Evolutionary conservation across 2,888 invertebrate genomes (phyloP), one percentile per base, ranked within the genome.

Genomic region (Tineola bisselliella): DNA sequence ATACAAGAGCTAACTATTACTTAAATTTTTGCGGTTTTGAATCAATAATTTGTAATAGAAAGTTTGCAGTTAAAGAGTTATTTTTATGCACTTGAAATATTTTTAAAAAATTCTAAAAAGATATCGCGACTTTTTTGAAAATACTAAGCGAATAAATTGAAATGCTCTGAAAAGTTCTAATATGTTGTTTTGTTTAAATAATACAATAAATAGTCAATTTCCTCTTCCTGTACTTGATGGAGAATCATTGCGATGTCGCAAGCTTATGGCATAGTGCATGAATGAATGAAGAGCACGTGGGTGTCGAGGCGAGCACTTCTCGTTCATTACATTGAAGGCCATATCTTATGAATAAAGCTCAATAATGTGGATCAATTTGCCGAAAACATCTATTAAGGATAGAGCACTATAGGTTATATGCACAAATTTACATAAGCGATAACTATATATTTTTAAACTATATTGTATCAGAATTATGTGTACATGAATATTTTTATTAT

Each of bases 291-390:
- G 68, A 25, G 65, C 67, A 61, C 76, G 86, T 87, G 84, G 86
- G 80, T 75, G 71, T 68, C 68, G 60, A 59, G 70, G 68, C 69
- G 70, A 72, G 68, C 74, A 72, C 72, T 69, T 72, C 74, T 77
- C 79, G 75, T 84, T 82, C 84, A 84, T 82, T 84, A 83, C 70
- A 74, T 79, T 66, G 70, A 77, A 84, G 86, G 84, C 79, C 82
- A 79, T 76, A 76, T 72, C 77, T 82, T 76, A 81, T 83, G 82
- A 84, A 84, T 84, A 79, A 81, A 77, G 75, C 77, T 81, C 79
- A 80, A 79, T 58, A 33, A 58, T 33, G 33, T 58, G 54, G 13
- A 54, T 48, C 60, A 60, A 60, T 60, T 15, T 60, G 48, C 10
- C 60, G 25, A 60, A 60, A 60, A 48, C 48, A n/a, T 25, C 12